These are phyloP conservation scores for Neoascia interrupta DNA, from an alignment of 2,888 invertebrate species.

Conservation along the genomic window DNA sequence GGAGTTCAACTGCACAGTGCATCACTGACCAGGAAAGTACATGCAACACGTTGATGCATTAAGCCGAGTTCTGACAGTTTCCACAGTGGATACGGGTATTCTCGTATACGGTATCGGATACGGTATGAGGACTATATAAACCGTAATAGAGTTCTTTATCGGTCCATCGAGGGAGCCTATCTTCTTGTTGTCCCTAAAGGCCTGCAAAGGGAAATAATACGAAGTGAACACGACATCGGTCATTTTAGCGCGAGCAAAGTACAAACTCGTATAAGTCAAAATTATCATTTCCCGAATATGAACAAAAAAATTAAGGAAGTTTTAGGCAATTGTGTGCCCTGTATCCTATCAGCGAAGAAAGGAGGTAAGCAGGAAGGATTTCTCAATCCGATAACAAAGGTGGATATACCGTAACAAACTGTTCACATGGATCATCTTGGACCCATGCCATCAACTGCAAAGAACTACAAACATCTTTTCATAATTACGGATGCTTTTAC, in stretches of 20 bases:
- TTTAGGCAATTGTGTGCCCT: slow-evolving; percentile 44
- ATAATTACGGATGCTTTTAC: slow-evolving; percentile 73
- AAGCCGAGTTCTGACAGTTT: slow-evolving; percentile 28
- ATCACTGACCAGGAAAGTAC: slow-evolving; percentile 43
- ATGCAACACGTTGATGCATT: slow-evolving; percentile 53
- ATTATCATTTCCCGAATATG: slow-evolving; percentile 21
- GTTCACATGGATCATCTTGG: slow-evolving; percentile 75
- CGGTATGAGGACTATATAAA: slow-evolving; percentile 14
- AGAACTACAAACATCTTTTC: slow-evolving; percentile 74
- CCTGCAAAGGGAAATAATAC: slow-evolving; percentile 17
- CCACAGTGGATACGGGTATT: slow-evolving; percentile 4
- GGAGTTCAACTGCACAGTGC: slow-evolving; percentile 33
- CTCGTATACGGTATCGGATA: slow-evolving; percentile 18
- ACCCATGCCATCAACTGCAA: slow-evolving; percentile 72
- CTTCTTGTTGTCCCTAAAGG: slow-evolving; percentile 29
- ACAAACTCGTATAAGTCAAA: slow-evolving; percentile 6
- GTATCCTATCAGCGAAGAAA: slow-evolving; percentile 38
- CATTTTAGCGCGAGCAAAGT: slow-evolving; percentile 37
- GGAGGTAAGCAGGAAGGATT: slow-evolving; percentile 75
- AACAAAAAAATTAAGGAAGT: slow-evolving; percentile 11
- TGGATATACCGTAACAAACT: slow-evolving; percentile 71
- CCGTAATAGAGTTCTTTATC: slow-evolving; percentile 8
- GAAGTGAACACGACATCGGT: slow-evolving; percentile 13
- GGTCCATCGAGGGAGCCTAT: slow-evolving; percentile 15
- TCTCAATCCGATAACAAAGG: slow-evolving; percentile 73